Conservation (phyloP, 2,888 invertebrate genomes). For the Hemistola chrysoprasaria region DNA sequence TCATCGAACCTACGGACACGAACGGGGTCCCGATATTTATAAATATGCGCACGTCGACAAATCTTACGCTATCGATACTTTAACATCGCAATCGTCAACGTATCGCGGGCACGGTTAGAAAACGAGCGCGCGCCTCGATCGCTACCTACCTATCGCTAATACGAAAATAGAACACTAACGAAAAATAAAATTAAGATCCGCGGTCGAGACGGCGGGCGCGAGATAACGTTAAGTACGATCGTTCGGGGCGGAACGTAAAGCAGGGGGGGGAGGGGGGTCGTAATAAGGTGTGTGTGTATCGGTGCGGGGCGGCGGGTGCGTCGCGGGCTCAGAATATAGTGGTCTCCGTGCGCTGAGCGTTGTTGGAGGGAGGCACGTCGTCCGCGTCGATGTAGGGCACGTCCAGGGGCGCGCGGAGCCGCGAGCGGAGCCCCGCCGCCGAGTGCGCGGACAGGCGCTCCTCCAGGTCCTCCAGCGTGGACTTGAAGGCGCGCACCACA, state of each 20-base stretch:
- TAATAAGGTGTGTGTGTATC: conserved; percentile 3
- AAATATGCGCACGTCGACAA: conserved; percentile 46
- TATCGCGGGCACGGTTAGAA: conserved; percentile 37
- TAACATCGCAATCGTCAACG: conserved; percentile 43
- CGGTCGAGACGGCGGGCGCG: conserved; percentile 33
- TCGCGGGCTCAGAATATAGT: conserved; percentile 63
- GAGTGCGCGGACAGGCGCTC: conserved; percentile 99
- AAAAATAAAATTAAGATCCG: no score
- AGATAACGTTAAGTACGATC: conserved; percentile 54
- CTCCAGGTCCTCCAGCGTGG: conserved; percentile 99
- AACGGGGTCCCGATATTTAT: conserved; percentile 46
- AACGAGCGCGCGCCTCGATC: conserved; percentile 37
- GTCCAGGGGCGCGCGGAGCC: conserved; percentile 89
- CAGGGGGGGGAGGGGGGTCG: conserved; percentile 25
- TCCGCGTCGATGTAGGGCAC: conserved; percentile 92
- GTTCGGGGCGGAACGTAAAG: conserved; percentile 40
- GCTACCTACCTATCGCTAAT: no score
- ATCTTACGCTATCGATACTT: conserved; percentile 39
- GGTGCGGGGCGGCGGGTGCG: conserved; percentile 32
- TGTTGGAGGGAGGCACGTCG: conserved; percentile 70
- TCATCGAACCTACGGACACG: conserved; percentile 41
- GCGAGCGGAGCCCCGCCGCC: conserved; percentile 95
- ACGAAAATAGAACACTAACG: no score
- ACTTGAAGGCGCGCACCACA: conserved; percentile 99
- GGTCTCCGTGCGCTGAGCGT: conserved; percentile 62